Conservation (phyloP, 2,888 invertebrate genomes). For the Strigamia maritima region DNA sequence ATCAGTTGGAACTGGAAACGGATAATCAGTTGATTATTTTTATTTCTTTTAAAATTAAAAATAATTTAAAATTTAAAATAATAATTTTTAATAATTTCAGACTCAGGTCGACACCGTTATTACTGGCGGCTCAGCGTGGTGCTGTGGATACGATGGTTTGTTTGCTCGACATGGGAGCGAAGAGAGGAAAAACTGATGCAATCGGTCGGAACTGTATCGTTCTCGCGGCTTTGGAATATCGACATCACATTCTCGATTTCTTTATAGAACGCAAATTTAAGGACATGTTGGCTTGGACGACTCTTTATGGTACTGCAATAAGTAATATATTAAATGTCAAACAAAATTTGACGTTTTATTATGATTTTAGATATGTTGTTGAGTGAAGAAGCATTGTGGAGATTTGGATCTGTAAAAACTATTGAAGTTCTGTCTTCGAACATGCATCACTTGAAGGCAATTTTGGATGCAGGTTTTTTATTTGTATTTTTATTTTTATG, state of each 20-base stretch:
- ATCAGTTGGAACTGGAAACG: constrained; percentile 38
- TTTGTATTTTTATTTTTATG: no score
- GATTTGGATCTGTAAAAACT: constrained; percentile 31
- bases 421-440: constrained; percentile 26
- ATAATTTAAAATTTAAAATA: background rate
- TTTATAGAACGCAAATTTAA: constrained; percentile 15
- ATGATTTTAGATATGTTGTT: constrained; percentile 34
- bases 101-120: constrained; percentile 29
- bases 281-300: constrained; percentile 36
- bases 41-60: background rate
- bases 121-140: constrained; percentile 36
- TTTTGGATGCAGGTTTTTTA: constrained; percentile 34
- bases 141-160: constrained; percentile 38
- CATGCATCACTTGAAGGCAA: background rate
- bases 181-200: constrained; percentile 9
- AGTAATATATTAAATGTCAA: background rate
- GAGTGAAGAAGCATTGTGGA: constrained; percentile 23
- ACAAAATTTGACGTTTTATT: background rate
- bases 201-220: constrained; percentile 34
- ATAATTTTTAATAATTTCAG: constrained; percentile 7
- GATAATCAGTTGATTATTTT: background rate
- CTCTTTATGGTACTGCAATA: background rate
- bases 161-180: constrained; percentile 37
- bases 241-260: constrained; percentile 34
- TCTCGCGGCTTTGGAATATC: constrained; percentile 35